These are phyloP conservation scores for Plecotus auritus DNA, from an alignment of 2,113 vertebrate genomes.

Conservation along the genomic window DNA sequence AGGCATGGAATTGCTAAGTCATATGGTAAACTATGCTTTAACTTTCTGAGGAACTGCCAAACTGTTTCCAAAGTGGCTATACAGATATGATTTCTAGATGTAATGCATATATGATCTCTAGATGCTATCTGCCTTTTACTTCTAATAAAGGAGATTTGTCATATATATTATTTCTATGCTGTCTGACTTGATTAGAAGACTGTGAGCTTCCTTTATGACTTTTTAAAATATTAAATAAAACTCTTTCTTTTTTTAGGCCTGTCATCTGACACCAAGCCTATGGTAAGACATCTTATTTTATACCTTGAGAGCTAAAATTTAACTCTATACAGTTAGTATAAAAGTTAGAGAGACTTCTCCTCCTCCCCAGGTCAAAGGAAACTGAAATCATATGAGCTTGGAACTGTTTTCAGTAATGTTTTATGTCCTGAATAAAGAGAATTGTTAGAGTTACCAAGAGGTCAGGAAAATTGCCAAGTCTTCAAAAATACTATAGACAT, in stretches of 20 bases:
- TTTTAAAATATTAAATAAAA: not conserved
- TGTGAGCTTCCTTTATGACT: not conserved
- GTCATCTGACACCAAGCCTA: slow-evolving; percentile 77
- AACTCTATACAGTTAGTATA: not conserved
- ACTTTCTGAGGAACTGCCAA: not conserved
- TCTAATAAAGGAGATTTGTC: not conserved
- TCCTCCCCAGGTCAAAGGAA: not conserved
- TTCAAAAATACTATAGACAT: not conserved
- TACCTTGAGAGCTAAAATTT: not conserved
- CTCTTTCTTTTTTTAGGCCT: slow-evolving; percentile 71
- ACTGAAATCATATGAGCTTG: not conserved
- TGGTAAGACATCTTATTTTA: slow-evolving; percentile 72
- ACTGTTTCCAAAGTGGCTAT: not conserved
- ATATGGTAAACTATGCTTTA: not conserved
- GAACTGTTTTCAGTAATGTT: not conserved
- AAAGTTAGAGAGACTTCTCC: not conserved
- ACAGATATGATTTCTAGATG: not conserved
- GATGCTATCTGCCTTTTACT: not conserved
- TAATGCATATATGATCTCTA: not conserved
- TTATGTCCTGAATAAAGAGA: slow-evolving; percentile 1
- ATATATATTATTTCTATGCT: not conserved
- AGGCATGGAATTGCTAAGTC: not conserved
- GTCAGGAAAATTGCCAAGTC: slow-evolving; percentile 4
- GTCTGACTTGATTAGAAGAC: not conserved
- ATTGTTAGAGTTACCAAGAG: slow-evolving; percentile 8